These are phyloP conservation scores for Dinocampus coccinellae DNA, from an alignment of 2,888 invertebrate species.

Conservation along the genomic window DNA sequence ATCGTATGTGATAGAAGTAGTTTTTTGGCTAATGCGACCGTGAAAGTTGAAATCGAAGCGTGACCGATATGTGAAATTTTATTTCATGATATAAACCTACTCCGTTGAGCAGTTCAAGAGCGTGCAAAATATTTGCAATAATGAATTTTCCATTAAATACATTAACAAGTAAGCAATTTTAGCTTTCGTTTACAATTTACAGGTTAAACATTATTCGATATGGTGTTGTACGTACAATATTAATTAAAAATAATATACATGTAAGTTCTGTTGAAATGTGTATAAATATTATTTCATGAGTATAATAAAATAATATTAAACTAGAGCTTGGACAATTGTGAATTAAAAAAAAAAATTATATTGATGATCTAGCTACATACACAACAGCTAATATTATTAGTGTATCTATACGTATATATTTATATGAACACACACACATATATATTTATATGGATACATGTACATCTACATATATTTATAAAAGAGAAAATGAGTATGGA, in stretches of 20 bases:
- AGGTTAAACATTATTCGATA: constrained; percentile 12
- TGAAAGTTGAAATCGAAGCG: constrained; percentile 42
- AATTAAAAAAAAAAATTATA: background rate
- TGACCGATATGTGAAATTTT: constrained; percentile 43
- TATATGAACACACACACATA: no score
- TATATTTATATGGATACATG: background rate
- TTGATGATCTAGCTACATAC: no score
- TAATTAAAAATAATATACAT: background rate
- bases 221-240: background rate
- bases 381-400: no score
- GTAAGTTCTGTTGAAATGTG: background rate
- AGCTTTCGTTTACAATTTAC: background rate
- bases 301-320: background rate
- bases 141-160: constrained; percentile 31
- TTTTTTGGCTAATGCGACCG: constrained; percentile 24
- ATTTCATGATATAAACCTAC: constrained; percentile 22
- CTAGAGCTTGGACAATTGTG: background rate
- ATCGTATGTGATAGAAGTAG: background rate
- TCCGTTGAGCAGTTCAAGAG: background rate
- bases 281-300: background rate
- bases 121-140: constrained; percentile 33
- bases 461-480: no score
- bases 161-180: constrained; percentile 10
- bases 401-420: no score
- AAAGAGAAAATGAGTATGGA: background rate